Conservation (phyloP, 2,888 invertebrate genomes). For the Lordiphosa fenestrarum region DNA sequence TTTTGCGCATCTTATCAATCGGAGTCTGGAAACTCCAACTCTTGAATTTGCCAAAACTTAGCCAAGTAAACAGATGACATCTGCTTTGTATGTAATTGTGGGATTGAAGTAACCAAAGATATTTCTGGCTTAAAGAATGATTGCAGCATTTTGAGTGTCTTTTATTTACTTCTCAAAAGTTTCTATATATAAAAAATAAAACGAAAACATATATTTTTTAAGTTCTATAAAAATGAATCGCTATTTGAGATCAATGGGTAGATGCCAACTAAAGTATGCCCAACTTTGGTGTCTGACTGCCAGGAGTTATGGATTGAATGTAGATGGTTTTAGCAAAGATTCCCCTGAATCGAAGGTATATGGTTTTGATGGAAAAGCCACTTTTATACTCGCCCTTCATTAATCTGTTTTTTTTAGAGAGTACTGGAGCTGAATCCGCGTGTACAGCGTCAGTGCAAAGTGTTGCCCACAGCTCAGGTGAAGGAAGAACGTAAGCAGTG, state of each 20-base stretch:
- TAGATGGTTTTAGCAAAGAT: slow-evolving; percentile 84
- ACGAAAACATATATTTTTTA: background rate
- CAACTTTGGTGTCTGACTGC: background rate
- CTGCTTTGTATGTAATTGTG: too few relatives aligned
- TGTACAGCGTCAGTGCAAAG: slow-evolving; percentile 87
- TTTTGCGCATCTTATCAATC: slow-evolving; percentile 52
- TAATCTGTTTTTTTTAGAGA: slow-evolving; percentile 85
- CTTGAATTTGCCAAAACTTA: too few relatives aligned
- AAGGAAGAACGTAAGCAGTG: slow-evolving; percentile 94
- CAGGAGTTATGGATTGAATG: background rate
- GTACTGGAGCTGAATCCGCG: slow-evolving; percentile 92
- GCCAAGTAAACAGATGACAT: too few relatives aligned
- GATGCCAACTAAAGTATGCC: background rate
- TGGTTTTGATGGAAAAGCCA: slow-evolving; percentile 55
- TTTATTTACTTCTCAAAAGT: background rate
- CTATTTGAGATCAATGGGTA: background rate
- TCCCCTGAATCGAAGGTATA: slow-evolving; percentile 90
- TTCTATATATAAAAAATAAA: too few relatives aligned
- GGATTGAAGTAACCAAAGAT: too few relatives aligned
- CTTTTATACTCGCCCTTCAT: background rate
- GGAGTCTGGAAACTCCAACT: background rate
- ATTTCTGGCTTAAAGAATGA: too few relatives aligned
- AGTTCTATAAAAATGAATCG: background rate
- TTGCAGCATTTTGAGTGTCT: background rate
- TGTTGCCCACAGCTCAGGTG: slow-evolving; percentile 91